Percentiles rank a stretch among this genome's conserved stretches.
Conservation (phyloP, 2,113 vertebrate genomes). For the Nycticorax nycticorax region DNA sequence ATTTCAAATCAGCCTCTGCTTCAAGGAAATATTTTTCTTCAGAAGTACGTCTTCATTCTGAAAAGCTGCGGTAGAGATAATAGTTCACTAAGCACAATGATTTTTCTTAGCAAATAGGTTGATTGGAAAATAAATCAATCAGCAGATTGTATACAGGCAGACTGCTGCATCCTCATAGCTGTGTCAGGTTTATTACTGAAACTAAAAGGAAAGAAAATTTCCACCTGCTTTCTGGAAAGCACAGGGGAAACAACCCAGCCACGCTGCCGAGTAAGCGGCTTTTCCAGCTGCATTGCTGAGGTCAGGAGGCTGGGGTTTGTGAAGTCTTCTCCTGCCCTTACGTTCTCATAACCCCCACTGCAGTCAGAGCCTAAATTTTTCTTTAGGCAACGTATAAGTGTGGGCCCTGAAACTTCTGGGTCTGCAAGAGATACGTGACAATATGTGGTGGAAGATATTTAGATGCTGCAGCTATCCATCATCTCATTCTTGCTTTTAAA, state of each 20-base stretch:
- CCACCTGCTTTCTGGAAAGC: constrained; percentile 17
- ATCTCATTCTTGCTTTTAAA: background rate
- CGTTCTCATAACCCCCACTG: background rate
- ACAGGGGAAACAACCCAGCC: background rate
- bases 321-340: background rate
- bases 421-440: background rate
- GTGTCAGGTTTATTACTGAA: background rate
- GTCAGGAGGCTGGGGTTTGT: background rate
- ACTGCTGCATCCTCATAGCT: background rate
- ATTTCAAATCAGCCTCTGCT: background rate
- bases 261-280: background rate
- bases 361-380: background rate
- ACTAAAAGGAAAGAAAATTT: background rate
- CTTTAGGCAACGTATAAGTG: background rate
- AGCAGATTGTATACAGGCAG: background rate
- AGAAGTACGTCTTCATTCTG: background rate
- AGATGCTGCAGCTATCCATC: background rate
- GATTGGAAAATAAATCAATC: background rate
- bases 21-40: background rate
- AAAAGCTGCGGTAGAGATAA: background rate
- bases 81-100: background rate
- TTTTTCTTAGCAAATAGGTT: constrained; percentile 11
- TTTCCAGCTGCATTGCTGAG: background rate
- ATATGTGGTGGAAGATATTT: background rate
- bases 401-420: background rate